These are phyloP conservation scores for Eulithis prunata DNA, from an alignment of 2,888 invertebrate species.

Conservation along the genomic window DNA sequence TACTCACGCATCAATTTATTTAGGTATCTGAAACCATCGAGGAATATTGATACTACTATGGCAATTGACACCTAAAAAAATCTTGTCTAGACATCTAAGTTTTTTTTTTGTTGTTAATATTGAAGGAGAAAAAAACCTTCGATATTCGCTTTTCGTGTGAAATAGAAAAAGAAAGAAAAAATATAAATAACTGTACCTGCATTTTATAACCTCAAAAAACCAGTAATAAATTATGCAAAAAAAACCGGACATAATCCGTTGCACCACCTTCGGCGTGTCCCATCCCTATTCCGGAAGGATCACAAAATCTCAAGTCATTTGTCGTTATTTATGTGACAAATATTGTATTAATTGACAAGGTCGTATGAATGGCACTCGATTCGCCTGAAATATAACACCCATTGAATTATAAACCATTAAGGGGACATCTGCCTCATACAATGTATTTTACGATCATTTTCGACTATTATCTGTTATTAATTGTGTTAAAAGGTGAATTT, in stretches of 20 bases:
- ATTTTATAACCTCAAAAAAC: not conserved
- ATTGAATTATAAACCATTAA: conserved; percentile 53
- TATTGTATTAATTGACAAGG: conserved; percentile 76
- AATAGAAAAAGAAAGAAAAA: no score
- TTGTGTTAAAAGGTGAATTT: conserved; percentile 39
- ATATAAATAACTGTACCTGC: not conserved
- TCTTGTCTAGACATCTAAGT: no score
- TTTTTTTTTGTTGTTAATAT: no score
- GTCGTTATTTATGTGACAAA: conserved; percentile 77
- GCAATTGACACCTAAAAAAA: no score
- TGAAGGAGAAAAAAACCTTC: no score
- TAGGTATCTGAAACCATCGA: not conserved
- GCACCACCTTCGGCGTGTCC: not conserved
- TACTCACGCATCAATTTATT: not conserved
- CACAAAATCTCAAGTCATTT: conserved; percentile 54
- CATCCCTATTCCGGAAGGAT: conserved; percentile 58
- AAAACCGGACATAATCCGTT: conserved; percentile 4
- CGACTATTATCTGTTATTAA: conserved; percentile 42
- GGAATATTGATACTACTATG: no score
- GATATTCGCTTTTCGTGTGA: no score
- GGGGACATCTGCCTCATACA: conserved; percentile 51
- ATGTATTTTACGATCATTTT: conserved; percentile 26
- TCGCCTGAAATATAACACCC: conserved; percentile 66
- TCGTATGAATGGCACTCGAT: conserved; percentile 59
- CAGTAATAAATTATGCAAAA: conserved; percentile 10